Evolutionary conservation across 2,113 vertebrate genomes (phyloP).

Genomic region (Hylia prasina): DNA sequence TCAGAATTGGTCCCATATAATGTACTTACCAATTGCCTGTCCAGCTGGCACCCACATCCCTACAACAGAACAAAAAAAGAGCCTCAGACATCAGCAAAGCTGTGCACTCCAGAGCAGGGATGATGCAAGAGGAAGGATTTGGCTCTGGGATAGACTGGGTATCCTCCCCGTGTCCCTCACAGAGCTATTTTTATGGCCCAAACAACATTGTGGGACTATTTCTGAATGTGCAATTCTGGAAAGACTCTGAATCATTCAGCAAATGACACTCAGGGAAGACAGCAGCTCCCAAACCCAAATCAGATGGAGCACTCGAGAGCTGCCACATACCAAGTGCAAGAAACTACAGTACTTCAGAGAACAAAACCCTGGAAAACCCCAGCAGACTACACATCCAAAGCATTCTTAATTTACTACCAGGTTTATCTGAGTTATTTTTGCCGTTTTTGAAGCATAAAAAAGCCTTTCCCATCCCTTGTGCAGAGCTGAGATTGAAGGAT

Average conservation of each 20-base stretch:
- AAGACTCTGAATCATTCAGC: background rate
- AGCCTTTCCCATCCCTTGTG: background rate
- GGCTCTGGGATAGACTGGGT: background rate
- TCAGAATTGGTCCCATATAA: background rate
- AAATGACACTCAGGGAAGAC: background rate
- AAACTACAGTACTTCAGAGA: background rate
- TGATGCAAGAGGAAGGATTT: background rate
- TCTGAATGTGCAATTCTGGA: background rate
- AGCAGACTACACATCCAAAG: background rate
- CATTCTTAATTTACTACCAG: background rate
- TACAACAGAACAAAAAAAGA: slow-evolving; percentile 59
- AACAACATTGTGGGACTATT: background rate
- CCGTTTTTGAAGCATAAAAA: background rate
- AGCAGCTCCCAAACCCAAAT: background rate
- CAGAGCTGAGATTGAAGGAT: background rate
- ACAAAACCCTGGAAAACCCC: background rate
- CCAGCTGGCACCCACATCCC: slow-evolving; percentile 98
- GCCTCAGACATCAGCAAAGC: background rate
- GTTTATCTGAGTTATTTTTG: background rate
- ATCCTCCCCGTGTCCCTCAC: background rate
- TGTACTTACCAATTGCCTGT: slow-evolving; percentile 90
- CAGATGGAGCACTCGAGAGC: background rate
- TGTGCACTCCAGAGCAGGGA: rapidly evolving
- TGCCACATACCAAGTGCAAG: background rate
- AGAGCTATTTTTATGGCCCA: background rate